Conservation (phyloP, 1,140 invertebrate genomes). For the Harpegnathos saltator region DNA sequence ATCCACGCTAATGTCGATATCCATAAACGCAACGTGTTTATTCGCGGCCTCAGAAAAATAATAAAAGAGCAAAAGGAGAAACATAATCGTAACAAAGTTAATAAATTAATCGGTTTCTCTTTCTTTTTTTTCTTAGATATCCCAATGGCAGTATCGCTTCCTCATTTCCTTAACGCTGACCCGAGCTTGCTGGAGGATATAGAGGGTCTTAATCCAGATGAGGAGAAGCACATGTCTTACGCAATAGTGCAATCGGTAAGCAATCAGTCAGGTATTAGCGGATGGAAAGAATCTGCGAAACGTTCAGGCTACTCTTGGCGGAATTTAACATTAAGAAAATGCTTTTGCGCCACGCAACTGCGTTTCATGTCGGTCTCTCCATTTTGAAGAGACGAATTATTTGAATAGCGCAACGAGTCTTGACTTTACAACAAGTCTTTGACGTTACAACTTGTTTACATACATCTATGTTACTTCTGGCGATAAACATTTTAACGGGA, state of each 20-base stretch:
- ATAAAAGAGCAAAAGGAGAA: neutral
- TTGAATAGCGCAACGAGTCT: no score
- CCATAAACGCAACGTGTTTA: neutral
- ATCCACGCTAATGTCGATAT: neutral
- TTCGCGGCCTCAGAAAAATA: neutral
- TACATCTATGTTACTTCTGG: no score
- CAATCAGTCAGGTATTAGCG: constrained; percentile 32
- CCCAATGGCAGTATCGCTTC: constrained; percentile 90
- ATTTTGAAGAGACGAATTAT: no score
- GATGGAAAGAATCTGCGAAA: neutral
- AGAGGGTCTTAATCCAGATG: constrained; percentile 89
- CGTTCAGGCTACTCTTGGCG: neutral
- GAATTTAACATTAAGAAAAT: no score
- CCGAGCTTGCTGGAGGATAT: constrained; percentile 88
- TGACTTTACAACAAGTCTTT: no score
- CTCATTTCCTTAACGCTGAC: constrained; percentile 92
- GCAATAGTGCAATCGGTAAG: constrained; percentile 87
- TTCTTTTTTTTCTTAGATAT: constrained; percentile 86
- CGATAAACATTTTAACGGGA: no score
- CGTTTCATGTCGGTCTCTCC: no score
- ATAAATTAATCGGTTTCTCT: neutral
- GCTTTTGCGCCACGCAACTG: no score
- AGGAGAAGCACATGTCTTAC: constrained; percentile 85
- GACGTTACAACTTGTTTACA: no score
- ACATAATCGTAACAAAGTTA: neutral